A percentile compares a stretch with the other conserved stretches of the same genome.
phyloP scores from a whole-genome alignment of 2,888 invertebrate species.

The Liopterus haemorrhoidalis region DNA sequence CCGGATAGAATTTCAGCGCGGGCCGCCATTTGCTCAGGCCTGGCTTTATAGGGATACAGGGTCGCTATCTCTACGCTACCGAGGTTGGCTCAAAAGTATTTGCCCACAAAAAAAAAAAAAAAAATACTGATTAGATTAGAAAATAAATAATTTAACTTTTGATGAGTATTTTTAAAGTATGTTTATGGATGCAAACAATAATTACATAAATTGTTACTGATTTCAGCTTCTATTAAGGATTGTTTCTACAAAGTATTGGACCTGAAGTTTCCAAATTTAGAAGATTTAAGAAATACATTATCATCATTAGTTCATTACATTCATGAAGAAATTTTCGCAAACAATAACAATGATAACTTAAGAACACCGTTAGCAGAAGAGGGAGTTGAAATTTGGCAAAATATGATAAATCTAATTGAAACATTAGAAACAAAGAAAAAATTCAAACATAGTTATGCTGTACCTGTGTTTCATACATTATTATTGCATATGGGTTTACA shows the following conservation, averaged over 20 bases:
- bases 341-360: slow-evolving; percentile 49
- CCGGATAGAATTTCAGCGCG: too few relatives aligned
- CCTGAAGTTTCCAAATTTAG: slow-evolving; percentile 59
- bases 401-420: slow-evolving; percentile 52
- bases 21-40: too few relatives aligned
- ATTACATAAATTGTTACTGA: too few relatives aligned
- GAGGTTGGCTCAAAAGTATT: too few relatives aligned
- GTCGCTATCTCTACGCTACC: too few relatives aligned
- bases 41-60: too few relatives aligned
- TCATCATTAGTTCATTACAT: slow-evolving; percentile 55
- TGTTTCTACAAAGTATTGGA: slow-evolving; percentile 67
- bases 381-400: slow-evolving; percentile 57
- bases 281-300: slow-evolving; percentile 55
- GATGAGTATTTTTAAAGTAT: too few relatives aligned
- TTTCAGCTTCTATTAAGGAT: slow-evolving; percentile 57
- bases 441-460: slow-evolving; percentile 48
- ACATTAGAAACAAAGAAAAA: slow-evolving; percentile 51
- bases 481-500: slow-evolving; percentile 68
- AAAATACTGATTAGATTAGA: too few relatives aligned
- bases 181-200: too few relatives aligned
- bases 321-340: slow-evolving; percentile 48
- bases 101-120: too few relatives aligned
- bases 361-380: slow-evolving; percentile 54
- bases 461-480: slow-evolving; percentile 63
- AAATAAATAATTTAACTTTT: too few relatives aligned